Conservation (phyloP, 2,888 invertebrate species). For the Calephelis perditalis region DNA sequence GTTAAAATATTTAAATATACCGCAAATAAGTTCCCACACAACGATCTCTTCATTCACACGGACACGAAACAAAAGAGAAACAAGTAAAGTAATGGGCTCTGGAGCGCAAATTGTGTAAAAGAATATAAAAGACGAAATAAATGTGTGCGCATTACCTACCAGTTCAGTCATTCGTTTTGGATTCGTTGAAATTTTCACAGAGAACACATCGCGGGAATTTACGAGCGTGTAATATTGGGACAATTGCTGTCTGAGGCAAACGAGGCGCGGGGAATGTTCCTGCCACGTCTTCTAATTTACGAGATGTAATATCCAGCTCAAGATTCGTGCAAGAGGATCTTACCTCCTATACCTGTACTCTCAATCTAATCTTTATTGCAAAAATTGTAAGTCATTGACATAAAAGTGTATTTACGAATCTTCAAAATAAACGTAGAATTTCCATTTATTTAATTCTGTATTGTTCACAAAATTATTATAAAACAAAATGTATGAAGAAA, state of each 20-base stretch:
- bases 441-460: too few relatives aligned
- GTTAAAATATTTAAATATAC: too few relatives aligned
- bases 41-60: too few relatives aligned
- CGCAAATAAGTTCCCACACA: too few relatives aligned
- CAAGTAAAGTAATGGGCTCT: neutral
- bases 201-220: constrained; percentile 43
- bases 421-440: too few relatives aligned
- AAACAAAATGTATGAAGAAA: too few relatives aligned
- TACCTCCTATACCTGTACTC: constrained; percentile 9
- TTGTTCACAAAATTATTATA: too few relatives aligned
- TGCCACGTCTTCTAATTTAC: constrained; percentile 57
- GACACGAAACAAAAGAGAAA: constrained; percentile 1
- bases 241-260: constrained; percentile 60
- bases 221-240: constrained; percentile 65
- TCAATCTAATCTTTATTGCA: constrained; percentile 15
- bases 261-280: constrained; percentile 49
- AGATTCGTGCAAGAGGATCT: neutral
- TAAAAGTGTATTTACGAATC: too few relatives aligned
- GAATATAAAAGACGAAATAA: constrained; percentile 12
- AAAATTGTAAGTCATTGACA: too few relatives aligned
- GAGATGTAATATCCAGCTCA: constrained; percentile 51
- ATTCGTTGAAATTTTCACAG: constrained; percentile 18
- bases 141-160: constrained; percentile 13
- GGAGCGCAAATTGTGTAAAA: constrained; percentile 1
- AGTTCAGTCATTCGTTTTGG: constrained; percentile 16